Conservation (phyloP, 2,888 invertebrate species). For the Ennomos fuscantarius region DNA sequence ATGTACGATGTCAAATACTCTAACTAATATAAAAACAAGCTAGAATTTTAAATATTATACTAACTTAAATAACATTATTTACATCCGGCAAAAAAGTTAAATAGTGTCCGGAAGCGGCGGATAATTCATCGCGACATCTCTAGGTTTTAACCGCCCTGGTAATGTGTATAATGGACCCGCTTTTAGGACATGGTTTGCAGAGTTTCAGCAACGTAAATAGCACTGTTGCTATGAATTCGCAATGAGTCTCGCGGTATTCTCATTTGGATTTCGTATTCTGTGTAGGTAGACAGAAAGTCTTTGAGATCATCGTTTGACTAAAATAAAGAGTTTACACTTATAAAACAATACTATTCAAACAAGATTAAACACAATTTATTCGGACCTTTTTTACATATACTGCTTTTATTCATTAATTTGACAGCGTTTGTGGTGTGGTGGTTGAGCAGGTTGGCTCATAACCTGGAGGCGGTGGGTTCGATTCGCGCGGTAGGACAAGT, state of each 20-base stretch:
- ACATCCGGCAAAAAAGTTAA: not conserved
- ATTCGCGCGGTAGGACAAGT: too few species aligned
- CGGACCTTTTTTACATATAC: too few species aligned
- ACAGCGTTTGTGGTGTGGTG: too few species aligned
- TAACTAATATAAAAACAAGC: too few species aligned
- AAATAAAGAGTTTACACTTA: slow-evolving; percentile 2
- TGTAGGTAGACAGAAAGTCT: not conserved
- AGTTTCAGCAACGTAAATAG: slow-evolving; percentile 30
- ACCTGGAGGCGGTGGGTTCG: too few species aligned
- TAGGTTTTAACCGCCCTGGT: slow-evolving; percentile 22
- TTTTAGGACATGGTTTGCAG: slow-evolving; percentile 31
- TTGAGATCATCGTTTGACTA: slow-evolving; percentile 1
- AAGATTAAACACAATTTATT: too few species aligned
- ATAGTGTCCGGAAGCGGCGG: not conserved
- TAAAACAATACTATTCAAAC: not conserved
- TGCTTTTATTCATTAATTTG: too few species aligned
- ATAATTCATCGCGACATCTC: not conserved
- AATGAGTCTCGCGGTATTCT: slow-evolving; percentile 21
- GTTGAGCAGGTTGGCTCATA: too few species aligned
- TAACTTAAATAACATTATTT: not conserved
- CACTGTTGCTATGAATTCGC: slow-evolving; percentile 26
- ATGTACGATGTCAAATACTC: too few species aligned
- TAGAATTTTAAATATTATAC: too few species aligned
- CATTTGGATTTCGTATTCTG: slow-evolving; percentile 17
- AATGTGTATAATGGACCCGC: slow-evolving; percentile 31